These are phyloP conservation scores for Ibidorhyncha struthersii DNA, from an alignment of 2,113 vertebrate species.

Conservation along the genomic window DNA sequence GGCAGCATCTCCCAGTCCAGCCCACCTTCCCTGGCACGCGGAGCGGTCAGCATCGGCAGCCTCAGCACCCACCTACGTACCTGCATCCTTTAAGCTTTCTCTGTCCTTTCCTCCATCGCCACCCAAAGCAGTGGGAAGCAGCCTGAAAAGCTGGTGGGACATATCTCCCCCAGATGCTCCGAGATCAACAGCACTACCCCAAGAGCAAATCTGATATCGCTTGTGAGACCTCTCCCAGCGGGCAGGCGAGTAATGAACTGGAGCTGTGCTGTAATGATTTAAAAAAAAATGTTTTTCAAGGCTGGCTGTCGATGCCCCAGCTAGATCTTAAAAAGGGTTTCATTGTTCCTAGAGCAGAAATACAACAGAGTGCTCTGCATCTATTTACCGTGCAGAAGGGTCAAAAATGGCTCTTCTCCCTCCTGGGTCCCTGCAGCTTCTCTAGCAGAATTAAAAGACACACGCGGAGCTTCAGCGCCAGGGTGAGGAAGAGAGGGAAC, in stretches of 20 bases:
- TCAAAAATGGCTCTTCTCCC: constrained; percentile 3
- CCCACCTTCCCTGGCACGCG: rapidly evolving
- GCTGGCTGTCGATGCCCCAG: not conserved
- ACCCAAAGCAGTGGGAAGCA: not conserved
- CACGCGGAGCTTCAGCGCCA: not conserved
- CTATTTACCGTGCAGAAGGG: constrained; percentile 27
- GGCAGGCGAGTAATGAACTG: not conserved
- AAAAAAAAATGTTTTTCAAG: not conserved
- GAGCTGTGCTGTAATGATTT: not conserved
- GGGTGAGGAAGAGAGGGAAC: not conserved
- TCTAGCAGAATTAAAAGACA: constrained; percentile 20
- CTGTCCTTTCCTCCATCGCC: not conserved
- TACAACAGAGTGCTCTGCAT: not conserved
- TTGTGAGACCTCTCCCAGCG: not conserved
- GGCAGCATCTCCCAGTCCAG: not conserved
- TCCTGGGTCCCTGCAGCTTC: not conserved
- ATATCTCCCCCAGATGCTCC: not conserved
- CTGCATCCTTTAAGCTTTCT: not conserved
- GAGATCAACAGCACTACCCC: not conserved
- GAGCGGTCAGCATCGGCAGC: not conserved
- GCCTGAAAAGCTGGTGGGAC: not conserved
- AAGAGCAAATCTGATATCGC: not conserved
- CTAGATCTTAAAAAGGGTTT: not conserved
- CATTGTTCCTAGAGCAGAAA: not conserved
- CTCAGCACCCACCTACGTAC: not conserved